Percentiles rank a stretch among this genome's conserved stretches.
These are phyloP conservation scores for Lasioglossum vierecki DNA, from an alignment of 2,888 invertebrate genomes.

Conservation along the genomic window DNA sequence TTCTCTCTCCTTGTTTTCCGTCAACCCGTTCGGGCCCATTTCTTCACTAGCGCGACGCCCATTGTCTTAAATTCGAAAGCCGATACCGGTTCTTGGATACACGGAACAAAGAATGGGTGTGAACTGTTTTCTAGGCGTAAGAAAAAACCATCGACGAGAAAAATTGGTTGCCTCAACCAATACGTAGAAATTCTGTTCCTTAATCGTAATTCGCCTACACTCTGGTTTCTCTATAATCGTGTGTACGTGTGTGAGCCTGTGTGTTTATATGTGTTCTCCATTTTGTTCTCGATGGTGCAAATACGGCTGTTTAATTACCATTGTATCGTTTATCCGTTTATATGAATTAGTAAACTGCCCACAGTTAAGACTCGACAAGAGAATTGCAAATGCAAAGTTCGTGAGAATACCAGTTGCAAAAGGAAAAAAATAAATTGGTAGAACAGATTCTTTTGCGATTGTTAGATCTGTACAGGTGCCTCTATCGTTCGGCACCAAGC, in stretches of 20 bases:
- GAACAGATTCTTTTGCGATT: conserved; percentile 62
- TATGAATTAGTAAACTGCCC: conserved; percentile 64
- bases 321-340: conserved; percentile 53
- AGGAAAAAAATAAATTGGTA: conserved; percentile 37
- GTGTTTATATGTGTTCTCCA: neutral
- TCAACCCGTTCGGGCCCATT: conserved; percentile 28
- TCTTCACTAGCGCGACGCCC: conserved; percentile 27
- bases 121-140: conserved; percentile 38
- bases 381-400: conserved; percentile 63
- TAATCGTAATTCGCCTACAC: conserved; percentile 60
- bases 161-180: conserved; percentile 68
- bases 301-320: conserved; percentile 50
- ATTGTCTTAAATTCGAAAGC: conserved; percentile 47
- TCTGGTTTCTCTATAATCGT: conserved; percentile 56
- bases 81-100: conserved; percentile 37
- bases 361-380: conserved; percentile 59
- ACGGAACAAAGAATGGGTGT: conserved; percentile 36
- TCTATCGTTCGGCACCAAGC: conserved; percentile 67
- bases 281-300: conserved; percentile 72
- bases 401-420: conserved; percentile 66
- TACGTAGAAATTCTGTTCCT: conserved; percentile 67
- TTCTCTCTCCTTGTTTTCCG: conserved; percentile 21
- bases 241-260: neutral
- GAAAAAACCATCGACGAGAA: conserved; percentile 52
- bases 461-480: conserved; percentile 76